A percentile compares a stretch with the other conserved stretches of the same genome.
Evolutionary conservation across 2,888 invertebrate genomes (phyloP).

Genomic region (Odontothrips loti): DNA sequence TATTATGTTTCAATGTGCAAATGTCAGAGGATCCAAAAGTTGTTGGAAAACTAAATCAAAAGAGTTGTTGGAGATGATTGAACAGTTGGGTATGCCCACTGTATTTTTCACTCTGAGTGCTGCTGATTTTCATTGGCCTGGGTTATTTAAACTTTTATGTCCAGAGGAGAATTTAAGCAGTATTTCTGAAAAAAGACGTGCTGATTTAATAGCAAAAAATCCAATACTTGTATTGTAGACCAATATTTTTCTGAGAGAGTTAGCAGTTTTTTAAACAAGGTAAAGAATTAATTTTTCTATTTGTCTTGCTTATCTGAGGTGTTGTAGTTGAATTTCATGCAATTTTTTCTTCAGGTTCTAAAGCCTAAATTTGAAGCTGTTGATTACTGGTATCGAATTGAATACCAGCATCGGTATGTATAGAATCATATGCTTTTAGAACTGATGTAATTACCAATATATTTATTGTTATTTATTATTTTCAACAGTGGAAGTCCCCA

Average conservation of each 20-base stretch:
- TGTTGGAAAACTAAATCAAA: conserved; percentile 32
- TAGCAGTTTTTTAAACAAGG: not conserved
- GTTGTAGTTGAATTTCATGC: conserved; percentile 33
- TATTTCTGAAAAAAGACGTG: conserved; percentile 13
- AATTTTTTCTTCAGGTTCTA: not conserved
- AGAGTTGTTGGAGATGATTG: conserved; percentile 35
- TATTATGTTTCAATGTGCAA: conserved; percentile 33
- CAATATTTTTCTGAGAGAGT: conserved; percentile 32
- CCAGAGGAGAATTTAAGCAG: not conserved
- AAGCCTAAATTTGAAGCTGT: conserved; percentile 3
- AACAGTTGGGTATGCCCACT: conserved; percentile 35
- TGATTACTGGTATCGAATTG: conserved; percentile 34
- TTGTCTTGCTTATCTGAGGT: too few relatives aligned
- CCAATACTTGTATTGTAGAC: conserved; percentile 30
- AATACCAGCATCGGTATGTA: conserved; percentile 33
- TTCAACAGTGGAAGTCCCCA: conserved; percentile 36
- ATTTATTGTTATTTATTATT: not conserved
- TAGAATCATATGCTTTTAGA: not conserved
- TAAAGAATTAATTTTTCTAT: too few relatives aligned
- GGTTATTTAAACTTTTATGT: conserved; percentile 31
- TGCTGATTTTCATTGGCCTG: conserved; percentile 36
- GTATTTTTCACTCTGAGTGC: conserved; percentile 36
- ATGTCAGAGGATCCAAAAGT: conserved; percentile 33
- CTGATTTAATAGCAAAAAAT: conserved; percentile 32
- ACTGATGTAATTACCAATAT: not conserved